These are phyloP conservation scores for Nesoenas mayeri DNA, from an alignment of 2,113 vertebrate species.

Conservation along the genomic window DNA sequence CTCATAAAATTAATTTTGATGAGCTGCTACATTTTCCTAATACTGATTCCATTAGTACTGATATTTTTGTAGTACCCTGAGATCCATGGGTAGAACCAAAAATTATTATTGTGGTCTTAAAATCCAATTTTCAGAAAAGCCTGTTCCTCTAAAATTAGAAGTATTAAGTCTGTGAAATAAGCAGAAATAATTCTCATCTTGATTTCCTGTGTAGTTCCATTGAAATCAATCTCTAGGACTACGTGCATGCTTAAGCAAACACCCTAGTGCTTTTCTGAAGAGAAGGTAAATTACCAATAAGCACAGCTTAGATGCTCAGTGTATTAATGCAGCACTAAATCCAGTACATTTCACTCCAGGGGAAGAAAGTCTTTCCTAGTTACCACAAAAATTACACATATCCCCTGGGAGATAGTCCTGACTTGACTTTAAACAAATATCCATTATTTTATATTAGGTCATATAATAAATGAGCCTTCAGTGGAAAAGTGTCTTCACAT, in stretches of 20 bases:
- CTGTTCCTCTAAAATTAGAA: not conserved
- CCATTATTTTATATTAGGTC: slow-evolving; percentile 32
- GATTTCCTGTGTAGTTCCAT: not conserved
- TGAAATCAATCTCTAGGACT: slow-evolving; percentile 12
- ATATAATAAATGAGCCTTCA: slow-evolving; percentile 28
- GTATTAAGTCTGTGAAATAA: slow-evolving; percentile 12
- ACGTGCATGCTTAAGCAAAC: not conserved
- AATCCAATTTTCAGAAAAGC: slow-evolving; percentile 17
- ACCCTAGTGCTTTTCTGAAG: not conserved
- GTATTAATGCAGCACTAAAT: slow-evolving; percentile 25
- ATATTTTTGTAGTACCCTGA: not conserved
- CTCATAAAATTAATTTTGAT: not conserved
- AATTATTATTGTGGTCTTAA: not conserved
- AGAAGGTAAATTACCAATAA: slow-evolving; percentile 28
- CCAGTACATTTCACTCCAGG: not conserved
- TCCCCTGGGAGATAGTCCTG: not conserved
- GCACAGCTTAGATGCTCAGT: not conserved
- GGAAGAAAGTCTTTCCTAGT: slow-evolving; percentile 14
- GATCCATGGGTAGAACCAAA: not conserved
- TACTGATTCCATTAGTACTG: not conserved
- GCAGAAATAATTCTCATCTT: slow-evolving; percentile 1
- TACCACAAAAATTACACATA: slow-evolving; percentile 28
- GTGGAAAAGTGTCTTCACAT: not conserved
- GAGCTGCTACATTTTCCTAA: not conserved
- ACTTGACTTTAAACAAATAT: slow-evolving; percentile 40